Evolutionary conservation across 1,140 invertebrate genomes (phyloP).

Genomic region (Lordiphosa stackelbergi): DNA sequence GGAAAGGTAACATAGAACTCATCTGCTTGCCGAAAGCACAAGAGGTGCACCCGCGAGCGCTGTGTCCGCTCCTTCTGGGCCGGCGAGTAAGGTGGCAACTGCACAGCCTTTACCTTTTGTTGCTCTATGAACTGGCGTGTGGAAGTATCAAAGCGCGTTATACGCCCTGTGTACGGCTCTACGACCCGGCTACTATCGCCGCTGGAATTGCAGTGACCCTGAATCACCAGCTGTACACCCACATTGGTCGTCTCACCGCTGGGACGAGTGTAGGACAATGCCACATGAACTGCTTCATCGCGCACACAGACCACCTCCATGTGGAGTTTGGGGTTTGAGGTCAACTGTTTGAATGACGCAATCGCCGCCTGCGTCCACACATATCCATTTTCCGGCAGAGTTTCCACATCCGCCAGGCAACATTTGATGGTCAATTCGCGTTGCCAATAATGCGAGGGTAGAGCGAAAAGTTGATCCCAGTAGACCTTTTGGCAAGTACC

Average conservation of each 20-base stretch:
- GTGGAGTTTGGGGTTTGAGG: conserved; percentile 50
- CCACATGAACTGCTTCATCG: conserved; percentile 24
- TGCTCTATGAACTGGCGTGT: conserved; percentile 25
- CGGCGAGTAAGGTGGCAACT: not conserved
- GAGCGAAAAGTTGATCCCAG: conserved; percentile 48
- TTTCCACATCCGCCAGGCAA: conserved; percentile 57
- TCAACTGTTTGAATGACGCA: conserved; percentile 38
- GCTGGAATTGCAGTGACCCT: conserved; percentile 40
- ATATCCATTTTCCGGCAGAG: conserved; percentile 44
- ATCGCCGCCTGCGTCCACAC: conserved; percentile 48
- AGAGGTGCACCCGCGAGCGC: conserved; percentile 17
- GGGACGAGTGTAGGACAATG: conserved; percentile 32
- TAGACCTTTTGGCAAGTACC: conserved; percentile 29
- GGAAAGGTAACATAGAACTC: conserved; percentile 66
- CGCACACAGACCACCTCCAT: conserved; percentile 30
- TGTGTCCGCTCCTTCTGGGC: conserved; percentile 6
- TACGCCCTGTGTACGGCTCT: not conserved
- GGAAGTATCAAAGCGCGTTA: conserved; percentile 6
- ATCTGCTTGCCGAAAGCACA: conserved; percentile 34
- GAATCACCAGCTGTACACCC: conserved; percentile 42
- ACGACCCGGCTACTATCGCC: conserved; percentile 34
- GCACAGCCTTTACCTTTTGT: conserved; percentile 1
- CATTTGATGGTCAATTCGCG: conserved; percentile 45
- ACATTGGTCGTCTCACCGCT: conserved; percentile 35
- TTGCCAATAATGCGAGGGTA: conserved; percentile 33